phyloP scores from a whole-genome alignment of 2,113 vertebrate genomes.

The Cyanoramphus novaezelandiae region DNA sequence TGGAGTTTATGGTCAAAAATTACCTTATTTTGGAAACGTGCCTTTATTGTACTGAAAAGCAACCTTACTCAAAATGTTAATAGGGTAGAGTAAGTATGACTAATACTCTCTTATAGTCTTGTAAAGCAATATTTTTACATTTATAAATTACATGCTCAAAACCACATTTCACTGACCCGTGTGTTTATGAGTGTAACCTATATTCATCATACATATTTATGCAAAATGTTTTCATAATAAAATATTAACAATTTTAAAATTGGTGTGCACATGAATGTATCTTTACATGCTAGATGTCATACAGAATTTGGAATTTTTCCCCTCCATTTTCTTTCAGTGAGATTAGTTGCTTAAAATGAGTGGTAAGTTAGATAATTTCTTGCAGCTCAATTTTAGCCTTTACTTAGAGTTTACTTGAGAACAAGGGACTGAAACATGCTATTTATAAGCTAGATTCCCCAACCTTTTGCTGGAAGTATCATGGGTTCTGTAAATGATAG shows the following conservation, averaged over 20 bases:
- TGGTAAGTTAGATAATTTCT: not conserved
- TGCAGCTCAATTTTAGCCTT: not conserved
- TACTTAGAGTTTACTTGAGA: not conserved
- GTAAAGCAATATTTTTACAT: not conserved
- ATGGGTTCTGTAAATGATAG: not conserved
- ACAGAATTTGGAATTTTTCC: not conserved
- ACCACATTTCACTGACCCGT: not conserved
- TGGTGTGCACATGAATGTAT: not conserved
- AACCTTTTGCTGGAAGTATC: not conserved
- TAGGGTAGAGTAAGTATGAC: not conserved
- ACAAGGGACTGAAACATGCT: not conserved
- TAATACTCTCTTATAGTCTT: not conserved
- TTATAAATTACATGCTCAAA: not conserved
- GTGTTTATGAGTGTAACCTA: not conserved
- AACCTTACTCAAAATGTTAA: not conserved
- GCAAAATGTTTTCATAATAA: not conserved
- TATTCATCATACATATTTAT: not conserved
- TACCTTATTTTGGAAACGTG: not conserved
- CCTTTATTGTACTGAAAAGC: not conserved
- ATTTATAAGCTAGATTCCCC: not conserved
- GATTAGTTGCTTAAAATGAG: not conserved
- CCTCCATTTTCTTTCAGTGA: not conserved
- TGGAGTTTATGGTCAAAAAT: not conserved
- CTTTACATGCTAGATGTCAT: not conserved
- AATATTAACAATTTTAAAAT: not conserved